Base-by-base conservation (phyloP, 2,113 vertebrate species). In the Cathartes aura region DNA sequence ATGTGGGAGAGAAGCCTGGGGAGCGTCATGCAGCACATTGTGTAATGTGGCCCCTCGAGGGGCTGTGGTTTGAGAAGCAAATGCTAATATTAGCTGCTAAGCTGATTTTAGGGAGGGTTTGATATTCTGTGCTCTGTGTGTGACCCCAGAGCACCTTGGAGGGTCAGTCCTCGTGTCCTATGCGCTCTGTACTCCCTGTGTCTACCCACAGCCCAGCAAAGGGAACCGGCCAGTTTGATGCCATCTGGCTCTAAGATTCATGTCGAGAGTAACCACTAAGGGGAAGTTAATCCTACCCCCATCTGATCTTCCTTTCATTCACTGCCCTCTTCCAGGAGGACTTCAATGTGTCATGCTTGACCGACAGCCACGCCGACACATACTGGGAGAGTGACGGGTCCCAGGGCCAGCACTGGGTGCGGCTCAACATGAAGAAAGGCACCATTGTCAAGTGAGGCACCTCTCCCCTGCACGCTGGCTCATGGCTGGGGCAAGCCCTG, bases 341-440 rank as follows among this genome's bases (percentile, higher is more conserved):
- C 95, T 99, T 99, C 95, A 99, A 98, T 27, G 98, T 98, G 55
- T 99, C 98, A 43, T 99, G 99, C 91, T 97, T 99, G 97, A 99
- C 99, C 0, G 99, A 99, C 59, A 99, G 99, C 67, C 99, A 99
- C 4, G 98, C 98, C 0, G 99, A 99, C 95, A 99, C 99, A 0
- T 99, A 98, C 98, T 99, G 99, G 99, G 99, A 99, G 97, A 99
- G 99, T 5, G 99, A 99, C 17, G 99, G 99, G n/a, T 99, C 99
- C 96, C 99, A 99, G 97, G 99, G 99, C 75, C 99, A 99, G 93
- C 99, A 99, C 97, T 99, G 99, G 99, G 99, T 99, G 93, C 99
- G 99, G 38, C 99, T 99, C 92, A 99, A 99, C 72, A 99, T 99
- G 99, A 99, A 99, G 98, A 99, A 99, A 97, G 99, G 99, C 97